Evolutionary conservation across 2,888 invertebrate species (phyloP).

Genomic region (Lepas anatifera): DNA sequence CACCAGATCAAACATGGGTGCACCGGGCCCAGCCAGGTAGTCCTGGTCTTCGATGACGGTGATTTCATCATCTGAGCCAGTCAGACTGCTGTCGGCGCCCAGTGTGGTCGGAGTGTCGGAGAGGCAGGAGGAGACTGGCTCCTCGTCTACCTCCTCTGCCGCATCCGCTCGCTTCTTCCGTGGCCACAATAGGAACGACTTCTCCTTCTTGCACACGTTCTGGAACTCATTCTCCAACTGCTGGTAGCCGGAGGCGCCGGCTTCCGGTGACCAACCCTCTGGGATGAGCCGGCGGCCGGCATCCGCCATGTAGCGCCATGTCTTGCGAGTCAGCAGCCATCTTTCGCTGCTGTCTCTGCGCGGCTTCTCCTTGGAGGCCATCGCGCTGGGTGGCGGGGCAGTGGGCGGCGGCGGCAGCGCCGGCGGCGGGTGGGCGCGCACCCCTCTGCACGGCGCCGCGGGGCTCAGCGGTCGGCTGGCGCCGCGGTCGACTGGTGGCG

Average conservation of each 20-base stretch:
- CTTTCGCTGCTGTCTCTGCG: conserved; percentile 43
- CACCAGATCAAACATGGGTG: neutral
- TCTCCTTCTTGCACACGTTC: conserved; percentile 63
- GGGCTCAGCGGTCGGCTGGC: no score
- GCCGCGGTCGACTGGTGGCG: no score
- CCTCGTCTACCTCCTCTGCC: conserved; percentile 10
- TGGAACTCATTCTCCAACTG: conserved; percentile 63
- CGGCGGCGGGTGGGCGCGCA: neutral
- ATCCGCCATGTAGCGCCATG: conserved; percentile 87
- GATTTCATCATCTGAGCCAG: conserved; percentile 25
- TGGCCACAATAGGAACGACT: conserved; percentile 65
- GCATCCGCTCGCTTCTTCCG: conserved; percentile 22
- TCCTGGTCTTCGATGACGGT: conserved; percentile 17
- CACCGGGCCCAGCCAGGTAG: neutral
- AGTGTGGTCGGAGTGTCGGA: conserved; percentile 15
- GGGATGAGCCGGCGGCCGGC: conserved; percentile 73
- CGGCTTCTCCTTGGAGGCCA: conserved; percentile 3
- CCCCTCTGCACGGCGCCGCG: neutral
- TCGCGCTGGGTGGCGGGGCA: neutral
- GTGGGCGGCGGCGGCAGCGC: neutral
- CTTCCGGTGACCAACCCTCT: conserved; percentile 43
- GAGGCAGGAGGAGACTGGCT: conserved; percentile 10
- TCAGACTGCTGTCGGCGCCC: conserved; percentile 16
- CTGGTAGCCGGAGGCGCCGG: conserved; percentile 17
- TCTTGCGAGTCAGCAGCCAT: conserved; percentile 76